phyloP scores from a whole-genome alignment of 2,888 invertebrate genomes.

The Anorthoa munda region DNA sequence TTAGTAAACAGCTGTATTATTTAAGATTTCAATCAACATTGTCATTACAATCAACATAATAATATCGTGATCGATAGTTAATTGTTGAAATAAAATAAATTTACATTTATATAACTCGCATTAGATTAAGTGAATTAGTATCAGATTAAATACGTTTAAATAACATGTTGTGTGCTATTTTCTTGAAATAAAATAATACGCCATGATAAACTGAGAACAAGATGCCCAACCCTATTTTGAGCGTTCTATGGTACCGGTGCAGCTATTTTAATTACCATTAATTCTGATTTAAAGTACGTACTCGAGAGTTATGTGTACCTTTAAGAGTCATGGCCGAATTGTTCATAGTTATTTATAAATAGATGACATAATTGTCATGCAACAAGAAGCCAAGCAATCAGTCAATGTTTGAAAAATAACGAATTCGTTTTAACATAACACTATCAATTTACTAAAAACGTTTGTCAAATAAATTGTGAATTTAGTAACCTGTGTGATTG shows the following conservation, averaged over 20 bases:
- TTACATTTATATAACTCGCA: conserved; percentile 21
- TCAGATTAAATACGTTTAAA: conserved; percentile 26
- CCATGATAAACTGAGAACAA: conserved; percentile 1
- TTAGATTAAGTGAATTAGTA: conserved; percentile 15
- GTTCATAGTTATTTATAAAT: conserved; percentile 78
- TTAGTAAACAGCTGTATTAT: background rate
- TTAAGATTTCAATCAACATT: background rate
- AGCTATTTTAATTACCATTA: conserved; percentile 81
- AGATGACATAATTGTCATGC: conserved; percentile 76
- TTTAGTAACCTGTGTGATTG: conserved; percentile 26
- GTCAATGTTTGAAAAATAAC: conserved; percentile 54
- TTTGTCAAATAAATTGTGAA: conserved; percentile 41
- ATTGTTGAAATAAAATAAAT: conserved; percentile 34
- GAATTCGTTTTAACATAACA: conserved; percentile 32
- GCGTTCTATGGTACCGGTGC: conserved; percentile 66
- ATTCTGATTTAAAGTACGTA: conserved; percentile 75
- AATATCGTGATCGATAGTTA: conserved; percentile 36
- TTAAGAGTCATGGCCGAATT: conserved; percentile 71
- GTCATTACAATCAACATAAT: conserved; percentile 4
- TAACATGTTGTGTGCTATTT: conserved; percentile 19
- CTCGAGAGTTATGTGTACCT: conserved; percentile 75
- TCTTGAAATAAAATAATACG: conserved; percentile 16
- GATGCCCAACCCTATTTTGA: conserved; percentile 49
- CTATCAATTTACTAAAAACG: conserved; percentile 29
- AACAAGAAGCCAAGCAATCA: conserved; percentile 49